Percentiles rank a stretch among this genome's conserved stretches.
phyloP scores from a whole-genome alignment of 2,113 vertebrate species.

The Meriones unguiculatus region DNA sequence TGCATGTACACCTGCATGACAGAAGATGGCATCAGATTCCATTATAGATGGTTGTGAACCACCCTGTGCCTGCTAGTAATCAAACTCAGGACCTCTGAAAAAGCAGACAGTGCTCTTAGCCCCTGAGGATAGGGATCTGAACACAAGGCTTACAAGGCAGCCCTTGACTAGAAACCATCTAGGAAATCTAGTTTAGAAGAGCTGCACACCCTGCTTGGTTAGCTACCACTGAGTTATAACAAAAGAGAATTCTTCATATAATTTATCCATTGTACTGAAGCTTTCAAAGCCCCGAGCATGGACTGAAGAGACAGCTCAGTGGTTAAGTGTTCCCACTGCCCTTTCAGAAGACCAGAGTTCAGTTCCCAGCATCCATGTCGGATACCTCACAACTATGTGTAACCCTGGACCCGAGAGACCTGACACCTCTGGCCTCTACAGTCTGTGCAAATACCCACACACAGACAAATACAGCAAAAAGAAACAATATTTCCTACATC shows the following conservation, averaged over 20 bases:
- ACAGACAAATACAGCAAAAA: not conserved
- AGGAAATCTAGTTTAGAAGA: not conserved
- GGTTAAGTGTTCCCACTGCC: not conserved
- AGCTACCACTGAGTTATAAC: not conserved
- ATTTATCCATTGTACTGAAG: not conserved
- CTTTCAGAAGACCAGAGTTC: not conserved
- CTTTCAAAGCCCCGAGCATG: not conserved
- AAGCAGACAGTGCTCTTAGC: no score
- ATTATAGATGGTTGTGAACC: no score
- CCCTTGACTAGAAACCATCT: not conserved
- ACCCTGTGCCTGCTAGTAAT: no score
- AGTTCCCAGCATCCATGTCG: not conserved
- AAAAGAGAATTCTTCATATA: slow-evolving; percentile 16
- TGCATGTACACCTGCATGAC: no score
- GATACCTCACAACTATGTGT: not conserved
- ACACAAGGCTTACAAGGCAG: not conserved
- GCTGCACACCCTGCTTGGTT: not conserved
- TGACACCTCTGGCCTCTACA: not conserved
- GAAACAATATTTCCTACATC: not conserved
- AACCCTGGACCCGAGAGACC: no score
- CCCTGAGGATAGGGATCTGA: not conserved
- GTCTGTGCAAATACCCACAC: not conserved
- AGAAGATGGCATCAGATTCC: no score
- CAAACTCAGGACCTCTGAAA: no score
- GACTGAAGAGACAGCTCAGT: not conserved